Evolutionary conservation across 2,113 vertebrate genomes (phyloP).

Genomic region (Cranoglanis bouderius): DNA sequence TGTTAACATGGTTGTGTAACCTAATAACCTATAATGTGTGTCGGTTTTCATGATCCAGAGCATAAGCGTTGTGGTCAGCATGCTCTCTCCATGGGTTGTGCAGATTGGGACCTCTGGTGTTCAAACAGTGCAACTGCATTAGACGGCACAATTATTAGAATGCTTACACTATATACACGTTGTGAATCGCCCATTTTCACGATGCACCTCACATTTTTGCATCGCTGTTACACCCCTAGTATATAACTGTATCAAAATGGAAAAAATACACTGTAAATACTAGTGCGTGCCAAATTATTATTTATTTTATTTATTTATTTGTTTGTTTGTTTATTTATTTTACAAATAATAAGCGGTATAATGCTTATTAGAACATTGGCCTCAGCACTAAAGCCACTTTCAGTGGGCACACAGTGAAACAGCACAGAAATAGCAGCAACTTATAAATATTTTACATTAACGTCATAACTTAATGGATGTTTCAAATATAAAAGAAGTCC

Average conservation of each 20-base stretch:
- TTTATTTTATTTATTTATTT: too few relatives aligned
- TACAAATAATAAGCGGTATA: background rate
- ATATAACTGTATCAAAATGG: too few relatives aligned
- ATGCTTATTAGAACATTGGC: background rate
- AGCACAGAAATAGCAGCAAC: conserved; percentile 14
- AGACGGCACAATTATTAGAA: background rate
- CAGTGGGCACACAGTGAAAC: background rate
- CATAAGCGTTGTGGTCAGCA: background rate
- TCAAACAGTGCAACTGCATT: background rate
- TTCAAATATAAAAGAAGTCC: conserved; percentile 44
- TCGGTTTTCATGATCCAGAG: too few relatives aligned
- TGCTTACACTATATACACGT: background rate
- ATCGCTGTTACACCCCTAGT: too few relatives aligned
- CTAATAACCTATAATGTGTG: background rate
- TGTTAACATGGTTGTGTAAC: background rate
- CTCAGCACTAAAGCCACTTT: background rate
- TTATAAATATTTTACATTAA: conserved; percentile 57
- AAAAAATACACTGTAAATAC: too few relatives aligned
- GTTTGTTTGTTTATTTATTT: too few relatives aligned
- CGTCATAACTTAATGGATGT: conserved; percentile 56
- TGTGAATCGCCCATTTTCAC: background rate
- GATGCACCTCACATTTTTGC: background rate
- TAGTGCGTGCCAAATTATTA: background rate
- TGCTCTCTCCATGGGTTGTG: background rate
- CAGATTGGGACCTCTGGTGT: background rate